Evolutionary conservation across 2,113 vertebrate genomes (phyloP).

Genomic region (Bambusicola thoracicus): DNA sequence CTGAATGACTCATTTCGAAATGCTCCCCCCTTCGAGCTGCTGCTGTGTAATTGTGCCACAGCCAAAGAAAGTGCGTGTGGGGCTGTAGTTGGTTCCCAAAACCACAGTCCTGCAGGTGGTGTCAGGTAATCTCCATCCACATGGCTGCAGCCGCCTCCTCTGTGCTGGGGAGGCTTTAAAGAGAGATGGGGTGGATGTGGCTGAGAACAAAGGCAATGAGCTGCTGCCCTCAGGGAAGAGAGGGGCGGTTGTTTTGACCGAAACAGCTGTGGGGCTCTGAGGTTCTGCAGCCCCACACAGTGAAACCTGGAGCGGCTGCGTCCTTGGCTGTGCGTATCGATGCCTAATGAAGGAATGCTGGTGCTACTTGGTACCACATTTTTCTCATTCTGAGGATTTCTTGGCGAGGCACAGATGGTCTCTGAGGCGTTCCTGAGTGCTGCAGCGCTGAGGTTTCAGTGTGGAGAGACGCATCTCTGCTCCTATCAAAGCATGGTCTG

Average conservation of each 20-base stretch:
- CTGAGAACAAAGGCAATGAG: not conserved
- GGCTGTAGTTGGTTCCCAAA: not conserved
- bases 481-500: not conserved
- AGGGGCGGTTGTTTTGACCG: not conserved
- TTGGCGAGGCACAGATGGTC: not conserved
- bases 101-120: rapidly evolving
- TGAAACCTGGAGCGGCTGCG: rapidly evolving
- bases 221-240: not conserved
- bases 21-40: not conserved
- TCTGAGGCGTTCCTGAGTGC: not conserved
- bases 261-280: rapidly evolving
- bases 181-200: not conserved
- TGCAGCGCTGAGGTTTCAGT: not conserved
- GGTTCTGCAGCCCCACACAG: not conserved
- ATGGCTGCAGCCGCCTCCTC: not conserved
- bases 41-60: not conserved
- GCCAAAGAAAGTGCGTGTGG: not conserved
- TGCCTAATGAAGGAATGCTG: not conserved
- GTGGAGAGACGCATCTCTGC: not conserved
- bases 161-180: not conserved
- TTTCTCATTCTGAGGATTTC: slow-evolving; percentile 67
- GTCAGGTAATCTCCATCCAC: not conserved
- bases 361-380: slow-evolving; percentile 4
- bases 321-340: not conserved
- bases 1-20: not conserved